A percentile compares a stretch with the other conserved stretches of the same genome.
phyloP scores from a whole-genome alignment of 2,113 vertebrate genomes.

The Dasyurus viverrinus region DNA sequence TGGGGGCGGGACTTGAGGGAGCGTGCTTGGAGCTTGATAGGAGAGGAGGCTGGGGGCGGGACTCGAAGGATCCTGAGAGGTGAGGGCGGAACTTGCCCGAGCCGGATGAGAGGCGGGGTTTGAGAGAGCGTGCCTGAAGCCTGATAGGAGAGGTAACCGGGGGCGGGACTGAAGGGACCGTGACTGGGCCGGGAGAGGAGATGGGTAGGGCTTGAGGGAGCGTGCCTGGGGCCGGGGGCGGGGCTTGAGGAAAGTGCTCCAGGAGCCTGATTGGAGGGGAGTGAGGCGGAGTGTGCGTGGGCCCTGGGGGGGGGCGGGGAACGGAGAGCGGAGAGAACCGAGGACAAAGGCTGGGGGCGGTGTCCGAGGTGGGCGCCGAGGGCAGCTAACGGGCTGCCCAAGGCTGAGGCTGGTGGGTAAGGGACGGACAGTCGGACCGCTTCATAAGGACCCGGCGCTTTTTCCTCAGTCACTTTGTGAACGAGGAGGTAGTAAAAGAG shows the following conservation, averaged over 20 bases:
- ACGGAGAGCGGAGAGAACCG: no score
- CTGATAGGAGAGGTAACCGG: not conserved
- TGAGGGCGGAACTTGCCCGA: not conserved
- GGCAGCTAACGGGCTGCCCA: not conserved
- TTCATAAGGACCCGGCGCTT: not conserved
- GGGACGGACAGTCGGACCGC: no score
- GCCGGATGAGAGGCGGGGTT: no score
- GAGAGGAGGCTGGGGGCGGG: no score
- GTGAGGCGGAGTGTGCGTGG: not conserved
- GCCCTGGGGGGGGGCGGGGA: no score
- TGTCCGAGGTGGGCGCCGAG: not conserved
- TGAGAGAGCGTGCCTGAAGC: no score
- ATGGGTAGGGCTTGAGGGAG: not conserved
- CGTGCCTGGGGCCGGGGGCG: no score
- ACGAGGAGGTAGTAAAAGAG: not conserved
- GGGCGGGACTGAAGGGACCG: not conserved
- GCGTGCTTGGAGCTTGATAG: no score
- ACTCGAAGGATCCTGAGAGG: no score
- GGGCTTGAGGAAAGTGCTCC: no score
- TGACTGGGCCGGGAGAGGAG: not conserved
- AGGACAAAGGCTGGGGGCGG: not conserved
- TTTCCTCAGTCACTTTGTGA: not conserved
- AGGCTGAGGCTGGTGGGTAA: not conserved
- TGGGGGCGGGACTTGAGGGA: no score
- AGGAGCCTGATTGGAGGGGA: not conserved